phyloP scores from a whole-genome alignment of 2,113 vertebrate genomes.

The Leiothrix lutea region DNA sequence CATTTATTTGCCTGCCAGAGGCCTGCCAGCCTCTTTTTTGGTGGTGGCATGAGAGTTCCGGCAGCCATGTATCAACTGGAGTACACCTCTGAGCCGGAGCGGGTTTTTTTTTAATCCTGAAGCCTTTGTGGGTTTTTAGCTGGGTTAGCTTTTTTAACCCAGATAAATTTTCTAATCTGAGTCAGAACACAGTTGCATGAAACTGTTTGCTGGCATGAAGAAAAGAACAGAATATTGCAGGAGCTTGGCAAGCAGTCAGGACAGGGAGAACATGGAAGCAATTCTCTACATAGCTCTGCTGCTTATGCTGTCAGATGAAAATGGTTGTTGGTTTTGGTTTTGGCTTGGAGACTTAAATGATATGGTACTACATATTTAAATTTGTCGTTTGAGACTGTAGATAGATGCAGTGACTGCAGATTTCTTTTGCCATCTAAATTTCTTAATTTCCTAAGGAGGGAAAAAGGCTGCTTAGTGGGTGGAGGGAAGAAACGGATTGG shows the following conservation, averaged over 20 bases:
- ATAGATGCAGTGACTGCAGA: neutral
- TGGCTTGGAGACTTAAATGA: neutral
- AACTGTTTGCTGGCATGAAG: neutral
- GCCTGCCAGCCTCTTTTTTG: neutral
- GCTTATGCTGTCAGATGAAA: neutral
- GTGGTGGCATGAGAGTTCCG: neutral
- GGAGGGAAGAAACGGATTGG: neutral
- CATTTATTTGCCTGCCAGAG: neutral
- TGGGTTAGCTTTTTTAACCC: neutral
- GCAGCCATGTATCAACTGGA: neutral
- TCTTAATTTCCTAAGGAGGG: neutral
- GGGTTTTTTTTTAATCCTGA: neutral
- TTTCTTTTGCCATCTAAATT: neutral
- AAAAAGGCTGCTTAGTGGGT: neutral
- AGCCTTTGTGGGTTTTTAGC: neutral
- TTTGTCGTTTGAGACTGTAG: neutral
- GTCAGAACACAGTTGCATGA: neutral
- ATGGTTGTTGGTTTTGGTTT: neutral
- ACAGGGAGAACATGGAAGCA: neutral
- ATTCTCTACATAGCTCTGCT: neutral
- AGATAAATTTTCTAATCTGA: neutral
- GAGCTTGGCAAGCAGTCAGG: neutral
- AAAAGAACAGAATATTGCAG: neutral
- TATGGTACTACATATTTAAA: neutral
- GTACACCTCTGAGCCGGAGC: neutral